These are phyloP conservation scores for Actinernus sp. DNA, from an alignment of 92 coral and sea anemone species.

Conservation along the genomic window DNA sequence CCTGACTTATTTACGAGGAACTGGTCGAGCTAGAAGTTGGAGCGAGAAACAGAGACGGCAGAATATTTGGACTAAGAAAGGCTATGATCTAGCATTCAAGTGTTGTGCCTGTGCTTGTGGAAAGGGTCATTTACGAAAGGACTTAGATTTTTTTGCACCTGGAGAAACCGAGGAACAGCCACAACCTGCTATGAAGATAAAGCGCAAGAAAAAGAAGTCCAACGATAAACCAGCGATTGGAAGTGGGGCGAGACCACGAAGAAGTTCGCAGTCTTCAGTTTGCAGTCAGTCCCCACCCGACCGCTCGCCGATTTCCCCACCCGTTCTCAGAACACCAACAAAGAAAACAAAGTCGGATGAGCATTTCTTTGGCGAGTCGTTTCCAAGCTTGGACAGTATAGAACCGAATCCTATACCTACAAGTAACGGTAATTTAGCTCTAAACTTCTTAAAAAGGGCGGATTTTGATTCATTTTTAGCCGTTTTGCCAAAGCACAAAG, in stretches of 20 bases:
- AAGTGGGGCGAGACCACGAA: conserved; percentile 66
- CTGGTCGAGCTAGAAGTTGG: conserved; percentile 99
- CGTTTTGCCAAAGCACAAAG: conserved; percentile 95
- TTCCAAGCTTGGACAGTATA: conserved; percentile 53
- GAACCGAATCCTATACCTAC: conserved; percentile 45
- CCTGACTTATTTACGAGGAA: conserved; percentile 87
- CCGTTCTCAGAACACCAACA: conserved; percentile 78
- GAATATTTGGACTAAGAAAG: conserved; percentile 99
- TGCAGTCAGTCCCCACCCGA: conserved; percentile 90
- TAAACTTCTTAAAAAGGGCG: conserved; percentile 86
- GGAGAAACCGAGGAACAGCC: conserved; percentile 72
- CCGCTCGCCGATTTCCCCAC: conserved; percentile 88
- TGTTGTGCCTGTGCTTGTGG: conserved; percentile 98
- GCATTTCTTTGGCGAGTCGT: conserved; percentile 85
- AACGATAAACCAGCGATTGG: conserved; percentile 87
- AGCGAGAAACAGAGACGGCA: conserved; percentile 97
- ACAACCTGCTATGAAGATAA: conserved; percentile 66
- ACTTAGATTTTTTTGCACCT: conserved; percentile 84
- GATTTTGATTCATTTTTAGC: conserved; percentile 93
- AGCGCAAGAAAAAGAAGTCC: conserved; percentile 90
- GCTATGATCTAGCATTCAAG: conserved; percentile 97
- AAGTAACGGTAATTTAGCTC: conserved; percentile 52
- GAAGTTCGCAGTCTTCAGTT: conserved; percentile 87
- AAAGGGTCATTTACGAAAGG: conserved; percentile 95
- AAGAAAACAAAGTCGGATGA: conserved; percentile 83